These are phyloP conservation scores for Sinosuthora webbiana DNA, from an alignment of 2,113 vertebrate genomes.

Conservation along the genomic window DNA sequence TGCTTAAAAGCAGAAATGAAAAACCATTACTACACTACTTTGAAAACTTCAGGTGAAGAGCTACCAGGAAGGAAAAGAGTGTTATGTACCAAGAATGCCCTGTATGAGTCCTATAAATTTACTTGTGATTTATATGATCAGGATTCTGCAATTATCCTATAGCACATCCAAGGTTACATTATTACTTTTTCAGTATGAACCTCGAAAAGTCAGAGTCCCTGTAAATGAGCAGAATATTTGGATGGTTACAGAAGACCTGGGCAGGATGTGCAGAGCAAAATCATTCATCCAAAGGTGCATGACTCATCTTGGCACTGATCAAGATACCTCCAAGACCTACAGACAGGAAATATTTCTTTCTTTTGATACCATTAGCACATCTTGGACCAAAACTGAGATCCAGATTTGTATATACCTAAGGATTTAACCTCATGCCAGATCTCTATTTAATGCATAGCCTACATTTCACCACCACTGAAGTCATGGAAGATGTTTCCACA, in stretches of 20 bases:
- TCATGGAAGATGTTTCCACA: neutral
- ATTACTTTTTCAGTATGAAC: neutral
- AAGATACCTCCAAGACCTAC: neutral
- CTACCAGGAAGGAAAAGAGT: neutral
- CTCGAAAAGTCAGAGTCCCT: neutral
- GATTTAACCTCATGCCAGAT: neutral
- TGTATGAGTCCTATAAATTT: neutral
- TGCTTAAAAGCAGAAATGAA: neutral
- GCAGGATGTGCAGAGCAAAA: neutral
- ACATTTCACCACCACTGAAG: neutral
- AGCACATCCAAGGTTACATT: neutral
- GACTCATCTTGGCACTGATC: neutral
- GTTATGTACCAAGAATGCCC: neutral
- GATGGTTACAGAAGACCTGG: neutral
- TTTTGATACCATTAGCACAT: neutral
- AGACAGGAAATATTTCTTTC: neutral
- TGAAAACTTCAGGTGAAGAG: neutral
- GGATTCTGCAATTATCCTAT: neutral
- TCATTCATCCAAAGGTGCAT: neutral
- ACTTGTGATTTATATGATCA: neutral
- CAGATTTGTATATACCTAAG: neutral
- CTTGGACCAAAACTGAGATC: neutral
- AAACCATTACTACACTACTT: neutral
- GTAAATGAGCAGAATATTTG: neutral
- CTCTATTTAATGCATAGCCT: neutral